These are phyloP conservation scores for Acromyrmex heyeri DNA, from an alignment of 1,140 invertebrate genomes.

Conservation along the genomic window DNA sequence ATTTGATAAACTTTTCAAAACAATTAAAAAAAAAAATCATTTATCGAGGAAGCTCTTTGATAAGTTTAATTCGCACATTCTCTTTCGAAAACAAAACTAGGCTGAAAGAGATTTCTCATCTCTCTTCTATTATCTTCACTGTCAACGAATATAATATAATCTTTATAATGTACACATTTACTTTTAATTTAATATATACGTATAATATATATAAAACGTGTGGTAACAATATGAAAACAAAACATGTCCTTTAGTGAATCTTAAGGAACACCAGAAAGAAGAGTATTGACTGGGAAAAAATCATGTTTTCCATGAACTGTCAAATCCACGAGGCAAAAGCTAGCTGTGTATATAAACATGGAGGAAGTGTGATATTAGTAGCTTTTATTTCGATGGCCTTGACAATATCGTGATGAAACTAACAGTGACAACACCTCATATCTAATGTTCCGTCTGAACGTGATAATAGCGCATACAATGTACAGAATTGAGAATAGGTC, in stretches of 20 bases:
- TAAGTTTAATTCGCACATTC: not conserved
- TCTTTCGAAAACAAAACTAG: conserved; percentile 8
- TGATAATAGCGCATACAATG: not conserved
- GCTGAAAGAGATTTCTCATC: not conserved
- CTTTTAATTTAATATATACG: too few species aligned
- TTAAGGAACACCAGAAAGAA: not conserved
- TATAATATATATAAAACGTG: too few species aligned
- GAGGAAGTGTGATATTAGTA: not conserved
- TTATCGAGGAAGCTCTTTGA: not conserved
- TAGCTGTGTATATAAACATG: conserved; percentile 19
- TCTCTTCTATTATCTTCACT: not conserved
- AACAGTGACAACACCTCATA: conserved; percentile 5
- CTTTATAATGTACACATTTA: not conserved
- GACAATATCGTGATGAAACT: conserved; percentile 17
- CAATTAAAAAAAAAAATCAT: conserved; percentile 24
- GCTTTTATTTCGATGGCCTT: conserved; percentile 16
- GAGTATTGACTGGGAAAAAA: not conserved
- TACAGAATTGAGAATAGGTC: not conserved
- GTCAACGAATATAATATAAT: conserved; percentile 28
- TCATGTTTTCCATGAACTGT: conserved; percentile 7
- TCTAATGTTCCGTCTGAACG: not conserved
- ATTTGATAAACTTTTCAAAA: conserved; percentile 18
- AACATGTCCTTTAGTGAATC: conserved; percentile 32
- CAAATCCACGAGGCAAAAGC: not conserved
- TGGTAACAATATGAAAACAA: not conserved